Evolutionary conservation across 2,797 vertebrate genomes (phyloP).

Genomic region (Propithecus perrieri): DNA sequence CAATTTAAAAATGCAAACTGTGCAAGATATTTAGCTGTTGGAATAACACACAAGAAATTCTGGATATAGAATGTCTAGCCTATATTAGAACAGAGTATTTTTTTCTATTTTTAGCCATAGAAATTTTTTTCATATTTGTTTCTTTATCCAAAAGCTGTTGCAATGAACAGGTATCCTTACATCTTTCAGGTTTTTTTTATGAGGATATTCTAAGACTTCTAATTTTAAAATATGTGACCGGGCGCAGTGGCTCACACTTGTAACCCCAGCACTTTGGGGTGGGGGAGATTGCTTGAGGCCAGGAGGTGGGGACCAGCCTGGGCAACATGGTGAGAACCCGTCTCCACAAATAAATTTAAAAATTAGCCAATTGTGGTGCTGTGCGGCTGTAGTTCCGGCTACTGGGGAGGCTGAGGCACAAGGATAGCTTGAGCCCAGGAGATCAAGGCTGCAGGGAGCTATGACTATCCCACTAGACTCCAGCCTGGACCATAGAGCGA

Average conservation of each 20-base stretch:
- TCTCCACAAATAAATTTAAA: background rate
- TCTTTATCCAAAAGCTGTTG: background rate
- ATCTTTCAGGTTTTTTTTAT: background rate
- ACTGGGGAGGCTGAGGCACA: background rate
- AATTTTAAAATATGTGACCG: conserved; percentile 6
- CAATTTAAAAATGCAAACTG: conserved; percentile 25
- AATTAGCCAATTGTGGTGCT: background rate
- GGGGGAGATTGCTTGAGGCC: background rate
- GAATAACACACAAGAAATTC: conserved; percentile 1
- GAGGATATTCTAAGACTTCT: background rate
- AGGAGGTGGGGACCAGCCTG: background rate
- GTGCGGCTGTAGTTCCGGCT: background rate
- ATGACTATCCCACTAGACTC: too few species aligned
- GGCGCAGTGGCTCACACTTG: background rate
- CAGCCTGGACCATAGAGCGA: too few species aligned
- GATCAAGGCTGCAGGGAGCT: too few species aligned
- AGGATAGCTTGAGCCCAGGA: background rate
- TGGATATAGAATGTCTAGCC: background rate
- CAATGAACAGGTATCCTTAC: background rate
- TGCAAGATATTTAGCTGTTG: background rate
- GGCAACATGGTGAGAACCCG: too few species aligned
- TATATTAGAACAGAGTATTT: background rate
- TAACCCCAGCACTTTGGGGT: background rate
- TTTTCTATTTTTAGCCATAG: background rate
- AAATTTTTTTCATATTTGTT: background rate